Evolutionary conservation across 2,888 invertebrate species (phyloP).

Genomic region (Homarus gammarus): DNA sequence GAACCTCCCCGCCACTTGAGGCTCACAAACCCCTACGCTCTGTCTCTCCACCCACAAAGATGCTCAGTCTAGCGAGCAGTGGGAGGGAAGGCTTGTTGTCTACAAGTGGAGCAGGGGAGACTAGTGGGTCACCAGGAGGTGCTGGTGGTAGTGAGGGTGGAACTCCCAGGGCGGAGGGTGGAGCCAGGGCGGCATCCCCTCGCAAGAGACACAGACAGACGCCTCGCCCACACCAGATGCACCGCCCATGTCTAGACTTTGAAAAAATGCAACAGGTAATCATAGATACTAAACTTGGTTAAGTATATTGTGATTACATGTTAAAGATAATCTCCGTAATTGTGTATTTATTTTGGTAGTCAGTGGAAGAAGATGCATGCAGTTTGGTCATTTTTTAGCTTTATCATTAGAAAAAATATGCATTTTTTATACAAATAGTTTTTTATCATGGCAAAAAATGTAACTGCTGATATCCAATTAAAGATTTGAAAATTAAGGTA

Average conservation of each 20-base stretch:
- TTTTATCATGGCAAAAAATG: neutral
- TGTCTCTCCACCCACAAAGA: conserved; percentile 81
- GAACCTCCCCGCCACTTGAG: conserved; percentile 93
- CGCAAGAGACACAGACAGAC: conserved; percentile 83
- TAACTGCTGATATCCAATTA: neutral
- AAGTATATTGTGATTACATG: conserved; percentile 1
- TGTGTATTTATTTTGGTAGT: neutral
- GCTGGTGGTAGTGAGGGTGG: conserved; percentile 75
- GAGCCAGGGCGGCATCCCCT: conserved; percentile 79
- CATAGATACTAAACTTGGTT: conserved; percentile 59
- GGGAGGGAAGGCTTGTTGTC: conserved; percentile 58
- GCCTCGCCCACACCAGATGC: conserved; percentile 82
- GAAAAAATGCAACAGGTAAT: conserved; percentile 98
- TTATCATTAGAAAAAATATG: conserved; percentile 1
- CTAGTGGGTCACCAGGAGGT: conserved; percentile 47
- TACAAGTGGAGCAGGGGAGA: conserved; percentile 57
- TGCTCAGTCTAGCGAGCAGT: conserved; percentile 78
- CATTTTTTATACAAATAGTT: neutral
- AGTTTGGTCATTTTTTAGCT: conserved; percentile 7
- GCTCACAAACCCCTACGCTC: conserved; percentile 87
- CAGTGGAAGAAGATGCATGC: conserved; percentile 4
- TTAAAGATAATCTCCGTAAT: neutral
- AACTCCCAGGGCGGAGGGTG: conserved; percentile 78
- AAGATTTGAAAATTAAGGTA: neutral
- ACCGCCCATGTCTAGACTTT: conserved; percentile 94